phyloP scores from a whole-genome alignment of 2,797 vertebrate species.

The Halcyon smyrnensis region DNA sequence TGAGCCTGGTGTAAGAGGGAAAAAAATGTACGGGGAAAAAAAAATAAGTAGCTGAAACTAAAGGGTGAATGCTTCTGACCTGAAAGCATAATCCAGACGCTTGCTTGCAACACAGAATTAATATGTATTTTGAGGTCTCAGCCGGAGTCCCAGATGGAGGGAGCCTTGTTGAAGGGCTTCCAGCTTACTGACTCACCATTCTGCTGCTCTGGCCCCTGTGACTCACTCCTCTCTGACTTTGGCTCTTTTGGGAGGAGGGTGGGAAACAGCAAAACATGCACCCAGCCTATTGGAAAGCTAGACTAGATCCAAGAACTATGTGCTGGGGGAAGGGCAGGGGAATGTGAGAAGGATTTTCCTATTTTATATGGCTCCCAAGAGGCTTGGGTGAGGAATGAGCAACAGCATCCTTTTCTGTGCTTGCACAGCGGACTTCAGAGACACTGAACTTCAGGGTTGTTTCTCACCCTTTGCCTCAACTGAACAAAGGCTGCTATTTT shows the following conservation, averaged over 20 bases:
- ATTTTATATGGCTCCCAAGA: background rate
- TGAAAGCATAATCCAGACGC: background rate
- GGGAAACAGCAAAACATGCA: background rate
- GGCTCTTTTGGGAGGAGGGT: background rate
- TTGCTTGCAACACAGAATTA: background rate
- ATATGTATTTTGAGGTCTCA: background rate
- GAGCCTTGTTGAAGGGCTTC: slow-evolving; percentile 16
- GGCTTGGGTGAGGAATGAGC: background rate
- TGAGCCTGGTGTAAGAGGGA: background rate
- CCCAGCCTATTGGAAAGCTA: background rate
- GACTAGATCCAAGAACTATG: background rate
- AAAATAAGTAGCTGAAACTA: background rate
- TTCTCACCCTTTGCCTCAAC: background rate
- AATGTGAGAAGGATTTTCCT: slow-evolving; percentile 40
- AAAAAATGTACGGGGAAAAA: rapidly evolving
- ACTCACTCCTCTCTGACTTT: slow-evolving; percentile 17
- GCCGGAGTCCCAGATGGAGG: background rate
- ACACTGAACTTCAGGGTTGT: background rate
- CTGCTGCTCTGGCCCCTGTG: background rate
- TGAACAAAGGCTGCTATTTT: background rate
- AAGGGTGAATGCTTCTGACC: background rate
- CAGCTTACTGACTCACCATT: background rate
- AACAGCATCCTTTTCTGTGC: background rate
- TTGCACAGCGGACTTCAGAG: background rate
- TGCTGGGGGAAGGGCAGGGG: background rate